phyloP scores from a whole-genome alignment of 1,140 invertebrate species.

The Odontomachus brunneus region DNA sequence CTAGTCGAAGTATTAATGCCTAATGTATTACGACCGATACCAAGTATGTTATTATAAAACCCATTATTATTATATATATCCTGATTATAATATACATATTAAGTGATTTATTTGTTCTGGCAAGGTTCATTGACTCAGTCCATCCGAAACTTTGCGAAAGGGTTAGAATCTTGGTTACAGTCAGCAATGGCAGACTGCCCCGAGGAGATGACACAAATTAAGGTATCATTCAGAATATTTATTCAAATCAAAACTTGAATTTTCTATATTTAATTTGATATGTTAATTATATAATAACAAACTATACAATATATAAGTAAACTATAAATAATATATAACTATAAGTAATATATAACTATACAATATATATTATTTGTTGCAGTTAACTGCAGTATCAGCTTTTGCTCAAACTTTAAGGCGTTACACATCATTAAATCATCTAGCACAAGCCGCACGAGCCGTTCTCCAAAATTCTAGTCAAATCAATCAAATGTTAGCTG shows the following conservation, averaged over 20 bases:
- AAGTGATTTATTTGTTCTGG: slow-evolving; percentile 47
- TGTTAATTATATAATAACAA: no score
- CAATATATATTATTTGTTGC: slow-evolving; percentile 37
- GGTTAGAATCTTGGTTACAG: slow-evolving; percentile 94
- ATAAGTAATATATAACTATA: background rate
- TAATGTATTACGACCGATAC: slow-evolving; percentile 97
- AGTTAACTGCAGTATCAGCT: slow-evolving; percentile 93
- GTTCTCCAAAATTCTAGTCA: slow-evolving; percentile 98
- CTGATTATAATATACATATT: background rate
- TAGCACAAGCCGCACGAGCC: slow-evolving; percentile 97
- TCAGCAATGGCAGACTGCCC: slow-evolving; percentile 95
- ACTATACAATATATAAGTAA: no score
- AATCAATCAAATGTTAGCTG: slow-evolving; percentile 98
- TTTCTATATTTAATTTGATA: background rate
- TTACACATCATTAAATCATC: slow-evolving; percentile 99
- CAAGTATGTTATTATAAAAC: slow-evolving; percentile 87
- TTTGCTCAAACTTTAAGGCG: slow-evolving; percentile 97
- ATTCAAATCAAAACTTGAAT: background rate
- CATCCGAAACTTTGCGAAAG: slow-evolving; percentile 97
- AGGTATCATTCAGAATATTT: slow-evolving; percentile 85
- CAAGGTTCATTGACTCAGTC: slow-evolving; percentile 95
- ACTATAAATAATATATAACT: background rate
- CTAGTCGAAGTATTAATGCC: slow-evolving; percentile 98
- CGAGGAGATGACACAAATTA: slow-evolving; percentile 93
- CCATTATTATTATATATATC: background rate